Base-by-base conservation (phyloP, 2,113 vertebrate genomes). In the Corythornis vintsioides region DNA sequence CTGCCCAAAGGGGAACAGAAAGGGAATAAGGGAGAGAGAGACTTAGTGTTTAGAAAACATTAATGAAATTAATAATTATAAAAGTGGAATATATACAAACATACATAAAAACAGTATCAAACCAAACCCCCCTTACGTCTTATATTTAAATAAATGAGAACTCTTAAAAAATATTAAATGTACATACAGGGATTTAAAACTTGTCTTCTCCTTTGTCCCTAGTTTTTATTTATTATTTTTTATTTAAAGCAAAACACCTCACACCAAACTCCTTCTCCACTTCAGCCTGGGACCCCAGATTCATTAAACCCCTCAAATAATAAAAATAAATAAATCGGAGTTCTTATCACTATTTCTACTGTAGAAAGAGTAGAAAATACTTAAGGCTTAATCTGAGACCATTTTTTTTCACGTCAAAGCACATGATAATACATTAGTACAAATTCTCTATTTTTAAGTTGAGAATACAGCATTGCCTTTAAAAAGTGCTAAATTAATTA, bases 401-500 rank as follows among this genome's bases (percentile, higher is more conserved):
- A 11, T 57, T 17, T 50, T 50, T 15, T 35, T 6, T 1, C 0
- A 1, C 16, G 6, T 2, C 4, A 10, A 29, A 20, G 9, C 55
- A 10, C 11, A 4, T 35, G 20, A 22, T 45, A 50, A 55, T 47
- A 15, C 5, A 9, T 35, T 43, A 45, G 7, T 55, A 55, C 29
- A 52, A 47, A 29, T 35, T 0, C 13, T 63, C 7, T 15, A 3
- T 57, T 7, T 24, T 86, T 65, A 18, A 43, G 31, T 7, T 75
- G 16, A 75, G 15, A 67, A 60, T 48, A 43, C 2, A 52, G 3
- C 3, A 19, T 55, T 85, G 26, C 13, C 18, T 66, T 88, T 64
- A 48, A 31, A 88, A 88, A 64, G 22, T 48, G 11, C 8, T 19
- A 33, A 86, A 61, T 56, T 3, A 2, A 35, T 86, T 65, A 35